Percentiles rank a stretch among this genome's conserved stretches.
These are phyloP conservation scores for Trematomus loennbergii DNA, from an alignment of 2,113 vertebrate species.

Conservation along the genomic window DNA sequence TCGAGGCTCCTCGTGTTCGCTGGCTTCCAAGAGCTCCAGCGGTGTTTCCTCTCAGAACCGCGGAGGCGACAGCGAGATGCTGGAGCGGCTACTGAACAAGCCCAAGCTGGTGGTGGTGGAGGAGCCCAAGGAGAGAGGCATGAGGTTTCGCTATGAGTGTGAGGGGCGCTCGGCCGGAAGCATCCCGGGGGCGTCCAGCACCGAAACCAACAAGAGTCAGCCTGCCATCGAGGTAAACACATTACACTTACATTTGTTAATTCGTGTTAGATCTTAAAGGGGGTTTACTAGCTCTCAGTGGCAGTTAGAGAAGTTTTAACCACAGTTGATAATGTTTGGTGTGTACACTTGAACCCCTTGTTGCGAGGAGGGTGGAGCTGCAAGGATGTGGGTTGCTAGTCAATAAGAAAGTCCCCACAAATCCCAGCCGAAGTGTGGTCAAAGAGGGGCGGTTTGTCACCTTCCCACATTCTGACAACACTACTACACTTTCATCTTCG, in stretches of 20 bases:
- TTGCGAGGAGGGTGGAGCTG: neutral
- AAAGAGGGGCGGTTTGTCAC: constrained; percentile 39
- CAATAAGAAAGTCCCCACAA: constrained; percentile 70
- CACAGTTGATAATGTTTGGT: constrained; percentile 4
- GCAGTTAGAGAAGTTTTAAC: constrained; percentile 17
- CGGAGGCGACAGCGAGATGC: constrained; percentile 40
- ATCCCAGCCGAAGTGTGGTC: constrained; percentile 42
- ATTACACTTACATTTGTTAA: neutral
- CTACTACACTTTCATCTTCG: neutral
- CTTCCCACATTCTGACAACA: constrained; percentile 2
- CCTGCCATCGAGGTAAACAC: constrained; percentile 87
- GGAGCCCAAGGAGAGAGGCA: constrained; percentile 94
- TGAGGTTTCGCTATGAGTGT: constrained; percentile 95
- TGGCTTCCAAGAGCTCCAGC: neutral
- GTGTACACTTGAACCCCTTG: neutral
- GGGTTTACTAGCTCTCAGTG: constrained; percentile 36
- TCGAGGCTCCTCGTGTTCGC: constrained; percentile 20
- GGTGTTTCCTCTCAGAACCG: constrained; percentile 26
- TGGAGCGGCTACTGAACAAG: constrained; percentile 79
- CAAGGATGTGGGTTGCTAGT: constrained; percentile 47
- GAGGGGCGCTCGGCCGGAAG: constrained; percentile 93
- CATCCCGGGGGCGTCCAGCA: constrained; percentile 91
- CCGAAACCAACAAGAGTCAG: constrained; percentile 89
- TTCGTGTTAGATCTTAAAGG: constrained; percentile 4
- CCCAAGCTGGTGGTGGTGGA: constrained; percentile 88